Evolutionary conservation across 2,797 vertebrate genomes (phyloP).

Genomic region (Leptoclinus maculatus): DNA sequence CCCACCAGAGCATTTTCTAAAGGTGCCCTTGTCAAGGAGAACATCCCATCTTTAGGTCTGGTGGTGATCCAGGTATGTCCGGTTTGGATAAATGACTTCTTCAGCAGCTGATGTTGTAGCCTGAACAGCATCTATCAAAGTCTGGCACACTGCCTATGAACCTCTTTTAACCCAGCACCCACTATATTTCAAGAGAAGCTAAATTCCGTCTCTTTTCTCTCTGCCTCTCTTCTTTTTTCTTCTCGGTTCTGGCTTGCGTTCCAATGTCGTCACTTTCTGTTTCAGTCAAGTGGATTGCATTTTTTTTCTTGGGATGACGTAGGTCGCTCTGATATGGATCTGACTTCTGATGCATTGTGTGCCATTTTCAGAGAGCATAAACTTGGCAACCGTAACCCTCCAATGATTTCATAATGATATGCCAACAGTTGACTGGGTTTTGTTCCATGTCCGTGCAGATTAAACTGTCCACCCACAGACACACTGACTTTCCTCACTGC

Average conservation of each 20-base stretch:
- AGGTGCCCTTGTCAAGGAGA: constrained; percentile 74
- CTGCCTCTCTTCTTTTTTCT: constrained; percentile 9
- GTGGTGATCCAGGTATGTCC: constrained; percentile 68
- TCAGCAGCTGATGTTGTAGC: constrained; percentile 71
- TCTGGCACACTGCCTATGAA: constrained; percentile 69
- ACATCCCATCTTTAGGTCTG: constrained; percentile 62
- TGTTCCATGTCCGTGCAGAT: constrained; percentile 45
- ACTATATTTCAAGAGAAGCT: constrained; percentile 61
- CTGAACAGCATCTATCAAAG: constrained; percentile 75
- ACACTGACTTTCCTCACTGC: constrained; percentile 19
- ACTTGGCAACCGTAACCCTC: constrained; percentile 50
- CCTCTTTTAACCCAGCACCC: constrained; percentile 64
- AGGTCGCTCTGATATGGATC: constrained; percentile 64
- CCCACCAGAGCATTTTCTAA: constrained; percentile 63
- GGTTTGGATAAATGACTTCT: constrained; percentile 72
- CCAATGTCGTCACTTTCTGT: constrained; percentile 51
- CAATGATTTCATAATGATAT: constrained; percentile 66
- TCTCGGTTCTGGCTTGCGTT: constrained; percentile 38
- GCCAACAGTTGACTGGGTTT: constrained; percentile 49
- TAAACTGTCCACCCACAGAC: constrained; percentile 49
- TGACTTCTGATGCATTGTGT: constrained; percentile 57
- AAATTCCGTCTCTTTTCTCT: constrained; percentile 41
- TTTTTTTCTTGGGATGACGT: constrained; percentile 45
- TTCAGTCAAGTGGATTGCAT: constrained; percentile 53
- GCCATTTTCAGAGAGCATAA: constrained; percentile 56